Percentiles rank a stretch among this genome's conserved stretches.
Conservation (phyloP, 1,140 invertebrate genomes). For the Rhyacophila brunnea region DNA sequence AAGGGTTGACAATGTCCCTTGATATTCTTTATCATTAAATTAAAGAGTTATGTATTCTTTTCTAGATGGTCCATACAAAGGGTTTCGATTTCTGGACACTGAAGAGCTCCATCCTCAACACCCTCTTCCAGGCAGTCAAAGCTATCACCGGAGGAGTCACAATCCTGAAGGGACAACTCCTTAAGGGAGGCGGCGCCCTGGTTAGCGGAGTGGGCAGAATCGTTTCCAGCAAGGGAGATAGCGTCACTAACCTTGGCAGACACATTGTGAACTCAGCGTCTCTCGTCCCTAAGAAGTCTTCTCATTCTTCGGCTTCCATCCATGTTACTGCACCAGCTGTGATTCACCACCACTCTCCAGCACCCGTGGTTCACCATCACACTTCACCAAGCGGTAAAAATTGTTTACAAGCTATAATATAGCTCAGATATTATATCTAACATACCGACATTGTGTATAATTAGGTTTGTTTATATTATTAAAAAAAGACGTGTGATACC, state of each 20-base stretch:
- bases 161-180: conserved; percentile 78
- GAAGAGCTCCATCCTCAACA: conserved; percentile 77
- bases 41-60: too few species aligned
- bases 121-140: conserved; percentile 78
- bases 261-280: conserved; percentile 71
- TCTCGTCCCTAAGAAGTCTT: conserved; percentile 51
- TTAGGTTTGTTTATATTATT: too few species aligned
- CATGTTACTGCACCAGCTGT: conserved; percentile 2
- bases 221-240: conserved; percentile 69
- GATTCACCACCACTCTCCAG: conserved; percentile 4
- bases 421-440: too few species aligned
- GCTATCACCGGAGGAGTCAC: conserved; percentile 81
- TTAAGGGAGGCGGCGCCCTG: conserved; percentile 77
- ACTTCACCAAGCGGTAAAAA: too few species aligned
- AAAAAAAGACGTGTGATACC: too few species aligned
- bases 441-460: too few species aligned
- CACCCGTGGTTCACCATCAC: too few species aligned
- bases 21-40: too few species aligned
- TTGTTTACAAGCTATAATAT: too few species aligned
- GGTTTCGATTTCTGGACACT: conserved; percentile 71
- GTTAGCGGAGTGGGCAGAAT: conserved; percentile 72
- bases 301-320: neutral
- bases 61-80: conserved; percentile 10
- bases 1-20: too few species aligned
- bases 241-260: conserved; percentile 72